Conservation (phyloP, 1,140 invertebrate genomes). For the Pinna nobilis region DNA sequence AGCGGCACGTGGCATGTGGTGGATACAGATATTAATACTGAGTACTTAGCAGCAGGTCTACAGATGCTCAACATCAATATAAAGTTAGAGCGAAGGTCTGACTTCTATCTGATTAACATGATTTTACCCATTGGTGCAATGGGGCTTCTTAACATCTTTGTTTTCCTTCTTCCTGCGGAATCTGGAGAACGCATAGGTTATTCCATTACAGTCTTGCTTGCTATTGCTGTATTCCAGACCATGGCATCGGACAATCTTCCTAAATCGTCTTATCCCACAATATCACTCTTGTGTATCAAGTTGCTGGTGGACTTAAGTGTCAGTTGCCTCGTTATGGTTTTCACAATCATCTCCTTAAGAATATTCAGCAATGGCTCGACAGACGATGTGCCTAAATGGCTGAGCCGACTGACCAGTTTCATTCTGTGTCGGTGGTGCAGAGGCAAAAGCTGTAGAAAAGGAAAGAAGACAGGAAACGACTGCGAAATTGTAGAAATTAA, state of each 20-base stretch:
- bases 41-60: neutral
- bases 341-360: slow-evolving; percentile 15
- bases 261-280: neutral
- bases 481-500: neutral
- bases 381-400: neutral
- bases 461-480: neutral
- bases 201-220: slow-evolving; percentile 25
- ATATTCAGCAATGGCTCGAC: neutral
- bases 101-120: slow-evolving; percentile 24
- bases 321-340: slow-evolving; percentile 6
- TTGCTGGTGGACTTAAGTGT: slow-evolving; percentile 13
- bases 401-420: neutral
- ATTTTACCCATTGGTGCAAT: slow-evolving; percentile 26
- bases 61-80: slow-evolving; percentile 2
- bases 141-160: slow-evolving; percentile 22
- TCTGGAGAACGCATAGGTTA: slow-evolving; percentile 25
- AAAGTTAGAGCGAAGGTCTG: slow-evolving; percentile 7
- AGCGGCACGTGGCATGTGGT: slow-evolving; percentile 33
- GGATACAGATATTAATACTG: too few relatives aligned
- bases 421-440: neutral
- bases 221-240: slow-evolving; percentile 32
- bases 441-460: neutral
- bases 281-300: slow-evolving; percentile 19
- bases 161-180: slow-evolving; percentile 25
- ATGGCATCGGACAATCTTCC: slow-evolving; percentile 16